phyloP scores from a whole-genome alignment of 2,888 invertebrate genomes.

The Spilosoma lubricipeda region DNA sequence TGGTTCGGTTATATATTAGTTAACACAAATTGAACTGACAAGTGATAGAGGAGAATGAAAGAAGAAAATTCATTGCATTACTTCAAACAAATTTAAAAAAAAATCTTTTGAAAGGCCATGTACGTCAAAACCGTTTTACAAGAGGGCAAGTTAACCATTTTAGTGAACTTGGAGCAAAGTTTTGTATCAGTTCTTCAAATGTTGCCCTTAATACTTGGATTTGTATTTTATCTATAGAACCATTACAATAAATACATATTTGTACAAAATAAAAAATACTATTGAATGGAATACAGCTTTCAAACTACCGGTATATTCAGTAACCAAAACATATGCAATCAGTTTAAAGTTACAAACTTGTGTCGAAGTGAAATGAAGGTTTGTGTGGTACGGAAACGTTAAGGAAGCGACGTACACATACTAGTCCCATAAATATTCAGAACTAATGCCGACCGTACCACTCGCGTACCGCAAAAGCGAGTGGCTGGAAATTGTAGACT shows the following conservation, averaged over 20 bases:
- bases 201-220: too few relatives aligned
- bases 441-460: constrained; percentile 9
- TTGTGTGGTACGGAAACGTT: constrained; percentile 19
- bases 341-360: constrained; percentile 29
- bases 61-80: too few relatives aligned
- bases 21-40: too few relatives aligned
- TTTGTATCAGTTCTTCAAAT: too few relatives aligned
- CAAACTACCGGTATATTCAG: neutral
- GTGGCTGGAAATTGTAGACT: constrained; percentile 2
- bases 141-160: neutral
- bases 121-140: neutral
- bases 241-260: neutral
- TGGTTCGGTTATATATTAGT: too few relatives aligned
- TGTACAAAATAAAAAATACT: neutral
- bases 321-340: constrained; percentile 9
- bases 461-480: neutral
- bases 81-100: too few relatives aligned
- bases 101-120: neutral
- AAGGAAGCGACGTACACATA: constrained; percentile 16
- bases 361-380: constrained; percentile 19
- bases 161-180: too few relatives aligned
- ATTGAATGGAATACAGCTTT: neutral
- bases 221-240: too few relatives aligned
- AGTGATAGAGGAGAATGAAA: too few relatives aligned
- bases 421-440: constrained; percentile 19